Percentiles rank a stretch among this genome's conserved stretches.
Evolutionary conservation across 2,888 invertebrate species (phyloP).

Genomic region (Eudemis profundana): DNA sequence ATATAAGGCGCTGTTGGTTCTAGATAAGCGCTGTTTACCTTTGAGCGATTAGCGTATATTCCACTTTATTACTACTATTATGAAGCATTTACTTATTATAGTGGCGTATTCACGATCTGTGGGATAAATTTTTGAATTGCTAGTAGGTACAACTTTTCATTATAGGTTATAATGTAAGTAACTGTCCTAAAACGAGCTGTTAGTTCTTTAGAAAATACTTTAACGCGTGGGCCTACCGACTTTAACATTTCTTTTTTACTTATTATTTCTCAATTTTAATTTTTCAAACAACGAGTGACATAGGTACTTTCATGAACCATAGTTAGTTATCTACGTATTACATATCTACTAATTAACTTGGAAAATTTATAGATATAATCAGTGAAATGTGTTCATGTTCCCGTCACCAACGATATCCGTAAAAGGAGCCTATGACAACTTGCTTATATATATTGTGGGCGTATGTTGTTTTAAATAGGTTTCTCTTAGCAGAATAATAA

Average conservation of each 20-base stretch:
- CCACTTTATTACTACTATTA: slow-evolving; percentile 33
- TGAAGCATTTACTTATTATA: slow-evolving; percentile 1
- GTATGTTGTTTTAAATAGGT: slow-evolving; percentile 23
- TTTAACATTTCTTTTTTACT: no score
- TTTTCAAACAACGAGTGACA: no score
- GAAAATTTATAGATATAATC: slow-evolving; percentile 5
- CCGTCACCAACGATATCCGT: slow-evolving; percentile 22
- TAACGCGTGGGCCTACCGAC: no score
- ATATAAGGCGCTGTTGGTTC: slow-evolving; percentile 69
- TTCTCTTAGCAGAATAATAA: slow-evolving; percentile 13
- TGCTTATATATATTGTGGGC: slow-evolving; percentile 19
- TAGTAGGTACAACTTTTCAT: no score
- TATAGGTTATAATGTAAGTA: no score
- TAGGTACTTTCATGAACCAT: no score
- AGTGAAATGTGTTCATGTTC: slow-evolving; percentile 21
- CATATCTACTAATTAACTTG: no score
- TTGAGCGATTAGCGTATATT: slow-evolving; percentile 62
- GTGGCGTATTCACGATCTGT: neutral
- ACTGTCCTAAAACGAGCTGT: no score
- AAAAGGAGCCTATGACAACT: slow-evolving; percentile 24
- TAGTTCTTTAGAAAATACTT: no score
- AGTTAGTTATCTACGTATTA: neutral
- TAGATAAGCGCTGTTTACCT: slow-evolving; percentile 78
- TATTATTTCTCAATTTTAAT: no score
- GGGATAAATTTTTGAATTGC: no score